phyloP scores from a whole-genome alignment of 2,888 invertebrate species.

The Monochamus alternatus region DNA sequence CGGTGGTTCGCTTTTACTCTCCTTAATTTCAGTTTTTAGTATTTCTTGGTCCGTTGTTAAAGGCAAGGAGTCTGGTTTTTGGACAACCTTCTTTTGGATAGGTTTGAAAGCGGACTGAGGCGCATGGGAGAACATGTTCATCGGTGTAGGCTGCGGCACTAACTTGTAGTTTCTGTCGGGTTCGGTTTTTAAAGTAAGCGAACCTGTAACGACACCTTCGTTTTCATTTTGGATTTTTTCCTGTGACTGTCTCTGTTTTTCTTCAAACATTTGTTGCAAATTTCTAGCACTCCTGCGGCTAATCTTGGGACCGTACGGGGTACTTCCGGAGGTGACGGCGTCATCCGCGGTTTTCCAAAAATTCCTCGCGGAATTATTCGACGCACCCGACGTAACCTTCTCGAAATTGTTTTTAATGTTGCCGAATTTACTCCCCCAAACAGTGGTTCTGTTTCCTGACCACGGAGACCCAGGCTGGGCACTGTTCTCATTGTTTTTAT shows the following conservation, averaged over 20 bases:
- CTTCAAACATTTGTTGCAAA: slow-evolving; percentile 67
- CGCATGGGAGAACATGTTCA: slow-evolving; percentile 85
- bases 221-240: slow-evolving; percentile 54
- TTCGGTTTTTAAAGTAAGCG: slow-evolving; percentile 61
- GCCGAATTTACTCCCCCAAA: slow-evolving; percentile 89
- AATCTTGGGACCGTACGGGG: slow-evolving; percentile 67
- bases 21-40: slow-evolving; percentile 55
- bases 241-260: slow-evolving; percentile 65
- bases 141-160: slow-evolving; percentile 75
- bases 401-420: slow-evolving; percentile 89
- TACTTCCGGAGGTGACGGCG: slow-evolving; percentile 62
- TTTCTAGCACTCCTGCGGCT: slow-evolving; percentile 66
- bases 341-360: slow-evolving; percentile 79
- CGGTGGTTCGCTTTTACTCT: slow-evolving; percentile 52
- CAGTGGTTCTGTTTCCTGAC: slow-evolving; percentile 64
- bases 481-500: slow-evolving; percentile 78
- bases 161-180: slow-evolving; percentile 69
- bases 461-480: slow-evolving; percentile 59
- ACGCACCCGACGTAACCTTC: slow-evolving; percentile 68
- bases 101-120: slow-evolving; percentile 85
- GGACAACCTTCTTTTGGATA: slow-evolving; percentile 68
- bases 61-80: slow-evolving; percentile 37
- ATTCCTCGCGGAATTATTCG: slow-evolving; percentile 74
- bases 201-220: slow-evolving; percentile 28
- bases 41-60: slow-evolving; percentile 14